These are phyloP conservation scores for Takifugu bimaculatus DNA, from an alignment of 2,113 vertebrate species.

Conservation along the genomic window DNA sequence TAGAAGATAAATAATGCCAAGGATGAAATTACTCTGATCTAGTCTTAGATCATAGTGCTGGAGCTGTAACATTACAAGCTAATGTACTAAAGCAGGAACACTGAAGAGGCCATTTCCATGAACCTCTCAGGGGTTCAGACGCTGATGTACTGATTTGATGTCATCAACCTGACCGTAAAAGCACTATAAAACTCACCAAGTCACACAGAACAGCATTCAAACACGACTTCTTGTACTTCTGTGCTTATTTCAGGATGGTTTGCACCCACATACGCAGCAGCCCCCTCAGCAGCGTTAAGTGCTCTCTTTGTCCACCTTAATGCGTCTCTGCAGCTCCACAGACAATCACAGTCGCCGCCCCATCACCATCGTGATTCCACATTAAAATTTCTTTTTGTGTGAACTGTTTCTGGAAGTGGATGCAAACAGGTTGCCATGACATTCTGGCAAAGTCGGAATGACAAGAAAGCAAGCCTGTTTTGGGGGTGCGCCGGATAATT, in stretches of 20 bases:
- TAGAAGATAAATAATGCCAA: too few species aligned
- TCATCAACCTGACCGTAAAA: conserved; percentile 46
- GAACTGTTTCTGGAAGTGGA: conserved; percentile 42
- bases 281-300: conserved; percentile 72
- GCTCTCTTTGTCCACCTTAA: conserved; percentile 68
- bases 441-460: conserved; percentile 15
- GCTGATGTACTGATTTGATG: conserved; percentile 39
- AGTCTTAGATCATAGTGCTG: too few species aligned
- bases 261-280: conserved; percentile 30
- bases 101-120: too few species aligned
- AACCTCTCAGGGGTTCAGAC: too few species aligned
- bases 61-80: too few species aligned
- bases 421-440: conserved; percentile 18
- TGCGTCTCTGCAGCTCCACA: conserved; percentile 59
- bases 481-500: too few species aligned
- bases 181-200: conserved; percentile 48
- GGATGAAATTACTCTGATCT: too few species aligned
- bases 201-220: conserved; percentile 41
- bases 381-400: conserved; percentile 50
- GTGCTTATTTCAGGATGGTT: conserved; percentile 43
- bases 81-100: too few species aligned
- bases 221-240: conserved; percentile 47
- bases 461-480: neutral
- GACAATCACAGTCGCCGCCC: conserved; percentile 29
- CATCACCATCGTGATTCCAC: conserved; percentile 33